A percentile compares a stretch with the other conserved stretches of the same genome.
Conservation (phyloP, 2,113 vertebrate genomes). For the Elachura formosa region DNA sequence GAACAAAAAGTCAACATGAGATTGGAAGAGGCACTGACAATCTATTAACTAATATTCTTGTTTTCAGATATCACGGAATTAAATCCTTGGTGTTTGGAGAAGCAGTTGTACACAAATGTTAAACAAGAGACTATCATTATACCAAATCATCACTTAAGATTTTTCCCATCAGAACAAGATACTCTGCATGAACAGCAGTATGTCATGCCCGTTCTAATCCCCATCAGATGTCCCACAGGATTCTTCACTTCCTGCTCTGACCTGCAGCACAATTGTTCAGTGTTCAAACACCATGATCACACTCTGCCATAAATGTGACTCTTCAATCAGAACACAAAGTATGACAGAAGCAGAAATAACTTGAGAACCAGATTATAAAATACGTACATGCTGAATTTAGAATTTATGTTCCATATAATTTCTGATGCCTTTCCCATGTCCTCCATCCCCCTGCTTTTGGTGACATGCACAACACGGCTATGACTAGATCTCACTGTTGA, state of each 20-base stretch:
- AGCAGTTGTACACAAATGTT: not conserved
- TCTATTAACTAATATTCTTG: not conserved
- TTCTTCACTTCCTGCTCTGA: not conserved
- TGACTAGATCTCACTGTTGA: not conserved
- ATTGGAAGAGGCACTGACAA: not conserved
- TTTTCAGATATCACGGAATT: not conserved
- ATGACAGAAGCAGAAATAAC: not conserved
- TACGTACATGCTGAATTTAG: not conserved
- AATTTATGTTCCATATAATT: not conserved
- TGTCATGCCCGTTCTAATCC: not conserved
- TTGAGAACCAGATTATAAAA: not conserved
- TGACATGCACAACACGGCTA: not conserved
- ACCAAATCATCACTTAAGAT: not conserved
- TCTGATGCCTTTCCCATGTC: not conserved
- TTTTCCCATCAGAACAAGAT: not conserved
- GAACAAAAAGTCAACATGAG: not conserved
- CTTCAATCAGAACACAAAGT: not conserved
- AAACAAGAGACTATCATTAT: not conserved
- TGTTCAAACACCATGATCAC: not conserved
- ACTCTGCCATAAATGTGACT: not conserved
- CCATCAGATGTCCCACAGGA: not conserved
- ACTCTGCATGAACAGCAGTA: not conserved
- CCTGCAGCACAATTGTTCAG: not conserved
- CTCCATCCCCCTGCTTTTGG: not conserved
- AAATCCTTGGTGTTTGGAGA: not conserved